These are phyloP conservation scores for Pachypanchax playfairii DNA, from an alignment of 2,113 vertebrate species.

Conservation along the genomic window DNA sequence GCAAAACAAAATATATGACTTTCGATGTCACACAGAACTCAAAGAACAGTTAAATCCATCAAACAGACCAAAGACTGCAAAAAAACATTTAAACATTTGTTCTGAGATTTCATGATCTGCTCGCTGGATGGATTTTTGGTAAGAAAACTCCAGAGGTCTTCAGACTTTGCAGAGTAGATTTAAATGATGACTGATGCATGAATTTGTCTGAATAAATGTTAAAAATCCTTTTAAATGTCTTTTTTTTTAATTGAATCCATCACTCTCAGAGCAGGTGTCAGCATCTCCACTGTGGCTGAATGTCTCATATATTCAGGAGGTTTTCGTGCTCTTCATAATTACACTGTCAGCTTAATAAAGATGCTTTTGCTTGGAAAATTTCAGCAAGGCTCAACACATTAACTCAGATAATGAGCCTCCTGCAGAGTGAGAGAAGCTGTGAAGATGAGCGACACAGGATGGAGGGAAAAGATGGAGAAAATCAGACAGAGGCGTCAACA, in stretches of 20 bases:
- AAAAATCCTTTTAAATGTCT: slow-evolving; percentile 18
- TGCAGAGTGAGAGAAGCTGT: slow-evolving; percentile 18
- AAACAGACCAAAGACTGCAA: too few relatives aligned
- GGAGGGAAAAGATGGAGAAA: neutral
- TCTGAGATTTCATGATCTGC: neutral
- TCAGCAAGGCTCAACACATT: slow-evolving; percentile 62
- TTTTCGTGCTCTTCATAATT: slow-evolving; percentile 55
- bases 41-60: too few relatives aligned
- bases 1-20: too few relatives aligned
- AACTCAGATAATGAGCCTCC: slow-evolving; percentile 63
- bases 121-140: slow-evolving; percentile 9
- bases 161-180: neutral
- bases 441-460: slow-evolving; percentile 22
- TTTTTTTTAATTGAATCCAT: slow-evolving; percentile 3
- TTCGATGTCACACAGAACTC: too few relatives aligned
- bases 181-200: neutral
- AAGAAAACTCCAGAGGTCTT: neutral
- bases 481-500: neutral
- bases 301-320: slow-evolving; percentile 43
- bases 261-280: slow-evolving; percentile 43
- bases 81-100: too few relatives aligned
- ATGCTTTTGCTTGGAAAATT: slow-evolving; percentile 45
- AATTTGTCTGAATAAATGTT: slow-evolving; percentile 33
- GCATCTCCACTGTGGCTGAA: slow-evolving; percentile 14
- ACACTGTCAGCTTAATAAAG: slow-evolving; percentile 57